Evolutionary conservation across 1,140 invertebrate genomes (phyloP), one percentile per base, ranked within the genome.

Genomic region (Scaptomyza montana): DNA sequence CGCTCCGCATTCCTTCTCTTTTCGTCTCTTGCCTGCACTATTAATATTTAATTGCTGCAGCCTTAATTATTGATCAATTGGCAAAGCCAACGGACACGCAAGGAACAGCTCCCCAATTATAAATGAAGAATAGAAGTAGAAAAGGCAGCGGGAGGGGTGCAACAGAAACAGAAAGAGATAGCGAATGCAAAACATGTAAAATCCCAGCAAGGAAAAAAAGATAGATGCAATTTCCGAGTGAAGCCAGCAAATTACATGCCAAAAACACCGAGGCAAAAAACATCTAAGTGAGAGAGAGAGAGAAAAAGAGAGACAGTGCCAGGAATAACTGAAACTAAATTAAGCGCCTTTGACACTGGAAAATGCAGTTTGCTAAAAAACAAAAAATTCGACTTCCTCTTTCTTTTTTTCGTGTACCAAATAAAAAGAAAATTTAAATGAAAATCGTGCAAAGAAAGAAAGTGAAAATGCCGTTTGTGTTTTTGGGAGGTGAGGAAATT

Each of bases 31-130:
- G 1, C 16, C 5, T 45, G 16, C 51, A 49, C 64, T 73, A 79
- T 89, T 89, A 89, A 79, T 89, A 87, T 87, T 82, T 89, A 89
- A 86, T 86, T 87, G 84, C 71, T 67, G 84, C 76, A 62, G 66
- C 46, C 73, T 86, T 82, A 80, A 85, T 86, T 80, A 86, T 85
- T 77, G 80, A 80, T 72, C 69, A 77, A 80, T 67, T 64, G 57
- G 62, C 71, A 74, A 63, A 50, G 54, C 41, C 62, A 74, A 19
- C 33, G 57, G 66, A 64, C 66, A 70, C 59, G 67, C 64, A 68
- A 73, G 64, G 25, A 60, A 64, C 70, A 49, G 16, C 30, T 73
- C 16, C 54, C 54, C 47, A 71, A 80, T 59, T 70, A 69, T 61
- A 73, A 73, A 65, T 65, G 60, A 62, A 13, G 41, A 25, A 74